Percentiles rank a stretch among this genome's conserved stretches.
These are phyloP conservation scores for Aulostomus chinensis DNA, from an alignment of 2,797 vertebrate genomes.

Conservation along the genomic window DNA sequence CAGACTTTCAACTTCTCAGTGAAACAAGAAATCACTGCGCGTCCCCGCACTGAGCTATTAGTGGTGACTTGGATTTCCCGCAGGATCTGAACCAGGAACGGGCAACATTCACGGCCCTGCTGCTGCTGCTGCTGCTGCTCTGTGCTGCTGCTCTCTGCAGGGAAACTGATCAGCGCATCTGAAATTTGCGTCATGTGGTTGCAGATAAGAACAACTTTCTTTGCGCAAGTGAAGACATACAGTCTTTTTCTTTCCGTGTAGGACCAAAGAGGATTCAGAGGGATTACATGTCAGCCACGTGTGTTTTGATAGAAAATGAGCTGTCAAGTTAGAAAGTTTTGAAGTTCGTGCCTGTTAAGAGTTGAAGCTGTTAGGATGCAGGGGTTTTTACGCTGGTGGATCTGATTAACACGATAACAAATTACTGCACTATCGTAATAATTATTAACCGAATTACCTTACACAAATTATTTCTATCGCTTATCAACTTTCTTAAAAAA, in stretches of 20 bases:
- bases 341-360: not conserved
- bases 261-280: slow-evolving; percentile 12
- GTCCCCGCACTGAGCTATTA: slow-evolving; percentile 45
- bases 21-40: slow-evolving; percentile 39
- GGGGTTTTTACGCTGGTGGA: slow-evolving; percentile 1
- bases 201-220: too few species aligned
- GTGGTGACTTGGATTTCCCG: slow-evolving; percentile 54
- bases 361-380: slow-evolving; percentile 6
- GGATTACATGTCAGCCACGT: slow-evolving; percentile 11
- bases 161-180: too few species aligned
- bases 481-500: too few species aligned
- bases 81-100: slow-evolving; percentile 27
- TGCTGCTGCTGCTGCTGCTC: too few species aligned
- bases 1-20: slow-evolving; percentile 32
- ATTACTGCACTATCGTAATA: too few species aligned
- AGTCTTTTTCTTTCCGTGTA: too few species aligned
- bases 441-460: too few species aligned
- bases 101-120: too few species aligned
- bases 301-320: not conserved
- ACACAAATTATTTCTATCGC: too few species aligned
- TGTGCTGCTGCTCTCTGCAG: too few species aligned
- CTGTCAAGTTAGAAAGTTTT: not conserved
- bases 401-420: not conserved
- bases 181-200: too few species aligned
- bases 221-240: too few species aligned